Conservation (phyloP, 2,797 vertebrate genomes). For the Cichlasoma orientale region DNA sequence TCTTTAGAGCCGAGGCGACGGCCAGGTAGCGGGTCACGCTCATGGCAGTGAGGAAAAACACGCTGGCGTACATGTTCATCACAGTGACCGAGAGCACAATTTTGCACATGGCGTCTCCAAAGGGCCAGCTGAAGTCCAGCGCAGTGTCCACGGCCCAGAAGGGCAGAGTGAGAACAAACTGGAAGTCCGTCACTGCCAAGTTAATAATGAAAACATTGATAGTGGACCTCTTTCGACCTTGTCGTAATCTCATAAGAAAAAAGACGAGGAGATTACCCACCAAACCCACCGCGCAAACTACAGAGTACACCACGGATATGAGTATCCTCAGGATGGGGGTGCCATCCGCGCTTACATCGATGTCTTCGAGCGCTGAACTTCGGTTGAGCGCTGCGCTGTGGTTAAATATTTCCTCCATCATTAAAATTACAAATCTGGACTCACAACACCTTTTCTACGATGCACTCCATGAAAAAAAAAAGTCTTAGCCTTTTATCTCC, state of each 20-base stretch:
- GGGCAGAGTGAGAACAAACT: slow-evolving; percentile 85
- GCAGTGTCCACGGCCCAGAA: slow-evolving; percentile 87
- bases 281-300: slow-evolving; percentile 79
- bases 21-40: slow-evolving; percentile 84
- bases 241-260: slow-evolving; percentile 80
- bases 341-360: slow-evolving; percentile 76
- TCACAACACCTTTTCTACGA: slow-evolving; percentile 8
- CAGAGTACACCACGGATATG: slow-evolving; percentile 80
- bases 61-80: slow-evolving; percentile 89
- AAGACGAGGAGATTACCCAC: slow-evolving; percentile 84
- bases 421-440: slow-evolving; percentile 9
- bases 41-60: slow-evolving; percentile 87
- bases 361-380: slow-evolving; percentile 72
- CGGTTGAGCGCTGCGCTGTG: slow-evolving; percentile 60
- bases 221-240: slow-evolving; percentile 79
- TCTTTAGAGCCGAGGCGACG: slow-evolving; percentile 76
- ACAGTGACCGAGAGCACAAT: slow-evolving; percentile 84
- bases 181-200: slow-evolving; percentile 85
- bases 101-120: slow-evolving; percentile 85
- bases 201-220: slow-evolving; percentile 84
- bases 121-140: slow-evolving; percentile 88
- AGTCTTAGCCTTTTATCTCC: neutral
- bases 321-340: slow-evolving; percentile 73
- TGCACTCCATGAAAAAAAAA: neutral
- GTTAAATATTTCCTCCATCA: slow-evolving; percentile 76